Base-by-base conservation (phyloP, 1,140 invertebrate genomes). In the Drusus annulatus region DNA sequence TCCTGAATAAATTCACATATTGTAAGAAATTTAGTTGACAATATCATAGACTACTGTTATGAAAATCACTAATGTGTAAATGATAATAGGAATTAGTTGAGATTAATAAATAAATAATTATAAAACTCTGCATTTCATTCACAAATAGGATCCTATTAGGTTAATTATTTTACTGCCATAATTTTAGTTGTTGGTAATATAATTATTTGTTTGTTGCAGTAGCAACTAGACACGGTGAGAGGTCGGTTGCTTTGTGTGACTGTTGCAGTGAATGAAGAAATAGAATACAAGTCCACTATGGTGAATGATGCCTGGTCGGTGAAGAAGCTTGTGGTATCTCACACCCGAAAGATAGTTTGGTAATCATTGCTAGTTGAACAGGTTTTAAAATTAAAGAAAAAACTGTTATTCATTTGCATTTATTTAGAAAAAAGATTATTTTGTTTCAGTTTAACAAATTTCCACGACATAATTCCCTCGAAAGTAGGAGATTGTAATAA, bases 1-100 rank as follows among this genome's bases (percentile, higher is more conserved):
- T 71, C 60, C 62, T 52, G 56, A 31, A 71, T 79, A 45, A 71
- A 71, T 23, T 78, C 76, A 78, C 62, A 51, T 71, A 54, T 16
- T 71, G 23, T 31, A 52, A 51, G 65, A 69, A 19, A 52, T 71
- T 71, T 79, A 79, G 77, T 71, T 71, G 77, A 79, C 77, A 79
- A 79, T 73, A 79, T 79, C 45, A 79, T 71, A 71, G 68, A 52
- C 25, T 52, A 71, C 45, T 52, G 50, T 71, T 52, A 50, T 52
- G 17, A 17, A 45, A 50, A 51, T 52, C 68, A 52, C 50, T 71
- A 51, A 23, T 71, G 63, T 68, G 36, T 36, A 68, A 68, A 68
- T 36, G 17, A 68, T 17, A 68, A 31, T 15, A 28, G 62, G 17
- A 65, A 65, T n/a, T 23, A 71, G 19, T 21, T 51, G 17, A 51